These are phyloP conservation scores for Dasyornis broadbenti DNA, from an alignment of 2,113 vertebrate species.

Conservation along the genomic window DNA sequence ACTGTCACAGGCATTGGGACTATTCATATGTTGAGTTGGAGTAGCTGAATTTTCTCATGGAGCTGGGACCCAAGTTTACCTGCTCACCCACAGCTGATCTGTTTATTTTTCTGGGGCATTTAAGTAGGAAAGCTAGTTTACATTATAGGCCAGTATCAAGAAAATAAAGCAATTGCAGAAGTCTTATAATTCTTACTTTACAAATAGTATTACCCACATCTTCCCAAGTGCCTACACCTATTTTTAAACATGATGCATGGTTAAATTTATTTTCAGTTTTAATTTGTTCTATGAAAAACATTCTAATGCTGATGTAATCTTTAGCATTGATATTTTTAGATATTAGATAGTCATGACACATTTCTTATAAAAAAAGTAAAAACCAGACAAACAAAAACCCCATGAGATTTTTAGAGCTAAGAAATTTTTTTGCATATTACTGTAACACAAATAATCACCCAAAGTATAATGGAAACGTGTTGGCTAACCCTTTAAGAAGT, in stretches of 20 bases:
- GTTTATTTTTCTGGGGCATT: background rate
- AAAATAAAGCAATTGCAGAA: background rate
- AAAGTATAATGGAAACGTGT: background rate
- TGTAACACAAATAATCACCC: background rate
- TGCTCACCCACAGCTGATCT: background rate
- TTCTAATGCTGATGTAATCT: background rate
- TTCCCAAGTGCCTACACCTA: background rate
- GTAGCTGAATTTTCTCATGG: background rate
- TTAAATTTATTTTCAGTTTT: background rate
- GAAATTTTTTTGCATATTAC: background rate
- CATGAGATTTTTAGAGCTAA: background rate
- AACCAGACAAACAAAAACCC: background rate
- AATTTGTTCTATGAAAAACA: background rate
- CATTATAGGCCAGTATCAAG: background rate
- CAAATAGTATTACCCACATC: background rate
- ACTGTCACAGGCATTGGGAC: background rate
- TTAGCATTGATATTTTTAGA: background rate
- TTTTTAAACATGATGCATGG: background rate
- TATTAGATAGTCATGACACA: background rate
- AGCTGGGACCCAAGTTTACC: background rate
- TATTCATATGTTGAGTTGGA: background rate
- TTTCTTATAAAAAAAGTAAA: background rate
- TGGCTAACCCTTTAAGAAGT: background rate
- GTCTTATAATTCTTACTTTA: background rate
- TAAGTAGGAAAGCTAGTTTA: background rate